phyloP scores from a whole-genome alignment of 2,113 vertebrate genomes.

The Dasyprocta punctata region DNA sequence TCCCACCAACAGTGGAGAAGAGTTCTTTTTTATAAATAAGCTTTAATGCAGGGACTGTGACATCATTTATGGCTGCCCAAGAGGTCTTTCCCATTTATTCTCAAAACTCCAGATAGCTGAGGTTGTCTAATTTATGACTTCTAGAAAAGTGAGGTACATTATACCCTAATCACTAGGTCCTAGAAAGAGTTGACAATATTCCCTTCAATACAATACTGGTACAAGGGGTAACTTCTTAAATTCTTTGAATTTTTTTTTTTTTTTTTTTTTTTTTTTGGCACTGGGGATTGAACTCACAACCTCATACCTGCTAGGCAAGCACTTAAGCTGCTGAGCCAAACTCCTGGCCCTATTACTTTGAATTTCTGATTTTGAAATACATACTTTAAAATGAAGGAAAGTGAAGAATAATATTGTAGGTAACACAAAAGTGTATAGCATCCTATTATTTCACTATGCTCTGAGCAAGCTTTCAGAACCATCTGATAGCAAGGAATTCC shows the following conservation, averaged over 20 bases:
- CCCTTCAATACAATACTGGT: neutral
- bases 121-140: neutral
- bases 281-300: too few relatives aligned
- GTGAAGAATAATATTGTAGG: constrained; percentile 1
- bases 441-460: constrained; percentile 29
- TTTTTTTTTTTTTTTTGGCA: too few relatives aligned
- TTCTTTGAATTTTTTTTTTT: neutral
- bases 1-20: too few relatives aligned
- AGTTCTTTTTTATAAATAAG: neutral
- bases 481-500: constrained; percentile 48
- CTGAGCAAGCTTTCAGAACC: constrained; percentile 38
- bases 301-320: too few relatives aligned
- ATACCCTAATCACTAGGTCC: neutral
- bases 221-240: neutral
- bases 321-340: too few relatives aligned
- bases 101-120: neutral
- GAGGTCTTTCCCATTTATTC: neutral
- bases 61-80: neutral
- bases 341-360: too few relatives aligned
- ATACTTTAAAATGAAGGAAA: constrained; percentile 46
- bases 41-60: neutral
- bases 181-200: neutral
- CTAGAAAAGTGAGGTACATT: neutral
- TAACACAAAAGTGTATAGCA: neutral
- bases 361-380: constrained; percentile 51